These are phyloP conservation scores for Haliclystus octoradiatus DNA, from an alignment of 30 jellyfish, hydroid and myxozoan species.

Conservation along the genomic window DNA sequence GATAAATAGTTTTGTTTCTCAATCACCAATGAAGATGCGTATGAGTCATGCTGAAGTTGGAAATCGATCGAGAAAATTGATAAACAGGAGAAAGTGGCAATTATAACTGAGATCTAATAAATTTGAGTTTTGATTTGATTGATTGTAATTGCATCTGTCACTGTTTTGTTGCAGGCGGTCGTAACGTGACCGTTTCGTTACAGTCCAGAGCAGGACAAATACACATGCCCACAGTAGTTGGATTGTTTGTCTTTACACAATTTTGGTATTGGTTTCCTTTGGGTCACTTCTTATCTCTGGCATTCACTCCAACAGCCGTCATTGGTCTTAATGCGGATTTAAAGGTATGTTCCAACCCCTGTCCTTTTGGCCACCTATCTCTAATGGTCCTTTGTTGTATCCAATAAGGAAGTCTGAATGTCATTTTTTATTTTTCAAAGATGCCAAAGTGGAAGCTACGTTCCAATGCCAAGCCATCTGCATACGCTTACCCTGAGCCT, in stretches of 20 bases:
- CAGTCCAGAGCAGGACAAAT: slow-evolving; percentile 96
- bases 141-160: not conserved
- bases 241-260: slow-evolving; percentile 86
- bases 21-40: too few relatives aligned
- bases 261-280: slow-evolving; percentile 99
- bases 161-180: slow-evolving; percentile 57
- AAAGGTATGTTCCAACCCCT: slow-evolving; percentile 48
- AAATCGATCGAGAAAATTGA: too few relatives aligned
- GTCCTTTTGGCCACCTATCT: not conserved
- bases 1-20: too few relatives aligned
- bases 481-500: slow-evolving; percentile 92
- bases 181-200: slow-evolving; percentile 85
- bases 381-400: not conserved
- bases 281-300: slow-evolving; percentile 89
- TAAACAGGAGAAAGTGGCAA: too few relatives aligned
- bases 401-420: not conserved
- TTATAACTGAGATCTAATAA: too few relatives aligned
- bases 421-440: slow-evolving; percentile 11
- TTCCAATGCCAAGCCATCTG: slow-evolving; percentile 93
- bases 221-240: slow-evolving; percentile 97
- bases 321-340: slow-evolving; percentile 84
- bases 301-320: slow-evolving; percentile 91
- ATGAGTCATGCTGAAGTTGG: too few relatives aligned
- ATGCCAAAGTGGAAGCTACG: slow-evolving; percentile 89
- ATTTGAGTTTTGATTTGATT: too few relatives aligned